Conservation (phyloP, 2,888 invertebrate species). For the Zhengitettix transpicula region DNA sequence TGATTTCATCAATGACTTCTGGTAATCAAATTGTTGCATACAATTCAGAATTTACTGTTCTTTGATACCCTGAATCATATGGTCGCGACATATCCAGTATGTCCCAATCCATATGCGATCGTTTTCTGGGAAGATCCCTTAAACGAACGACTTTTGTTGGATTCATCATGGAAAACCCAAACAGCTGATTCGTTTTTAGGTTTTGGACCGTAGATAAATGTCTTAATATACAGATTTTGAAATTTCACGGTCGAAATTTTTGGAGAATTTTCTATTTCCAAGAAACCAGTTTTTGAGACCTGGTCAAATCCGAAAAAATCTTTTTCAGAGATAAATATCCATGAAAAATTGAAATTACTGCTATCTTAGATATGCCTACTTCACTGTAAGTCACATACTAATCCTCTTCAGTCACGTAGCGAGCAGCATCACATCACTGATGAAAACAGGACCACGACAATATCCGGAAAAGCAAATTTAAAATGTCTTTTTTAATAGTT, state of each 20-base stretch:
- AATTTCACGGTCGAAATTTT: not conserved
- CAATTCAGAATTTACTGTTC: not conserved
- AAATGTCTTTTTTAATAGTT: not conserved
- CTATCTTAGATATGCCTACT: not conserved
- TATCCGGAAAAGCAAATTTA: not conserved
- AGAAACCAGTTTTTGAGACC: not conserved
- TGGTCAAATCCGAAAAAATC: not conserved
- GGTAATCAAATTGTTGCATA: not conserved
- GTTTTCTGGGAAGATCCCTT: not conserved
- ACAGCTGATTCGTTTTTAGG: not conserved
- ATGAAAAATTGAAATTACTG: slow-evolving; percentile 12
- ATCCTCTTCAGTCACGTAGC: not conserved
- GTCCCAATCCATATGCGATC: not conserved
- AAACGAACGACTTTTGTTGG: not conserved
- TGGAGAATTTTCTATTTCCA: not conserved
- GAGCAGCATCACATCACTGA: not conserved
- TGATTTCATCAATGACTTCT: not conserved
- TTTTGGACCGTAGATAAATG: not conserved
- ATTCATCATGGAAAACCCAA: not conserved
- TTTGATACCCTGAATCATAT: too few species aligned
- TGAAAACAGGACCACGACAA: not conserved
- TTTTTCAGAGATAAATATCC: slow-evolving; percentile 12
- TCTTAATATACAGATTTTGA: not conserved
- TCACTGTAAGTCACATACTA: too few species aligned
- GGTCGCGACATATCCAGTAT: not conserved